Conservation (phyloP, 2,113 vertebrate genomes). For the Epinephelus cyanopodus region DNA sequence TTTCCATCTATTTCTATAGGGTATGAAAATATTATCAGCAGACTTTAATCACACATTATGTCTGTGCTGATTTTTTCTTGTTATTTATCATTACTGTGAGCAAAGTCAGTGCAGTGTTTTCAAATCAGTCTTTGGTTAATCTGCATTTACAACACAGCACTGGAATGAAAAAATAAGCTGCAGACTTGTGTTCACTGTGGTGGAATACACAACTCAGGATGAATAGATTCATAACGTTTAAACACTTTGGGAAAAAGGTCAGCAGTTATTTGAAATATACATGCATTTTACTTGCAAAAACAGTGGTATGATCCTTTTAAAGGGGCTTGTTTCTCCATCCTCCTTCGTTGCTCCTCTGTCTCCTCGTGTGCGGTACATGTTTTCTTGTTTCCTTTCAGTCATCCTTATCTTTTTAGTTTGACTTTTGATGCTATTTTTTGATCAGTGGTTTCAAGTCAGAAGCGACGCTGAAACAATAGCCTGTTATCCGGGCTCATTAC, state of each 20-base stretch:
- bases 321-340: background rate
- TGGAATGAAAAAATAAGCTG: background rate
- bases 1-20: background rate
- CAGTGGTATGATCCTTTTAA: background rate
- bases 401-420: background rate
- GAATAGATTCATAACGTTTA: background rate
- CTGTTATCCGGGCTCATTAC: conserved; percentile 31
- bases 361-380: background rate
- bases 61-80: background rate
- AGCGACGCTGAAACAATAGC: conserved; percentile 6
- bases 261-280: conserved; percentile 3
- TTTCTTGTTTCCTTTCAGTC: conserved; percentile 17
- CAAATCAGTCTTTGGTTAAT: background rate
- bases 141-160: background rate
- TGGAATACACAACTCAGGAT: background rate
- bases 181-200: background rate
- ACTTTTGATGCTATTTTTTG: conserved; percentile 46
- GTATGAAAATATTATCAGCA: background rate
- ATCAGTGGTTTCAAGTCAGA: conserved; percentile 28
- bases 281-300: background rate
- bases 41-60: background rate
- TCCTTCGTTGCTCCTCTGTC: background rate
- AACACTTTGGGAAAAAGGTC: background rate
- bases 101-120: background rate
- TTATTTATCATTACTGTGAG: background rate